A percentile compares a stretch with the other conserved stretches of the same genome.
Conservation (phyloP, 2,113 vertebrate genomes). For the Microcebus murinus region DNA sequence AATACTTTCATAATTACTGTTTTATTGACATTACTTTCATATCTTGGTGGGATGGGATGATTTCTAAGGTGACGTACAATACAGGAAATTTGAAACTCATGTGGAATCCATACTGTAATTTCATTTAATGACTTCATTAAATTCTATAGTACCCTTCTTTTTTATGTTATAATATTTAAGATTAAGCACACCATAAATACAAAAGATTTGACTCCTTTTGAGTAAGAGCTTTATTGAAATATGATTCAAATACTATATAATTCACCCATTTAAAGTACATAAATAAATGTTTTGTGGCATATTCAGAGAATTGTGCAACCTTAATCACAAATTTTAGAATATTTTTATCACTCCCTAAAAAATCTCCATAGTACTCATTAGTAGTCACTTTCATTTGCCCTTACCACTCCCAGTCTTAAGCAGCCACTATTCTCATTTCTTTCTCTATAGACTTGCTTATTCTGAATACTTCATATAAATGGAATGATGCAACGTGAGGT, state of each 20-base stretch:
- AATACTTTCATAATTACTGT: conserved; percentile 51
- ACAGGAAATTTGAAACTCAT: conserved; percentile 26
- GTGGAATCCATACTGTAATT: conserved; percentile 62
- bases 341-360: neutral
- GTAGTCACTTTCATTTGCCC: neutral
- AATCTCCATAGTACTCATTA: neutral
- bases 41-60: neutral
- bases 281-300: neutral
- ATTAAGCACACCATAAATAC: conserved; percentile 56
- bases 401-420: fast-evolving
- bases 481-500: neutral
- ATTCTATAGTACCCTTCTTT: conserved; percentile 62
- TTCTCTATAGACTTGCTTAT: neutral
- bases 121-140: conserved; percentile 52
- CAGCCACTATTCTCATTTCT: neutral
- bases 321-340: neutral
- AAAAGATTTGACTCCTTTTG: conserved; percentile 12
- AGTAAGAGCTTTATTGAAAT: neutral
- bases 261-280: neutral
- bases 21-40: conserved; percentile 59
- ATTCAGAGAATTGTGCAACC: neutral
- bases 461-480: neutral
- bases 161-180: conserved; percentile 73
- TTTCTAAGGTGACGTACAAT: conserved; percentile 64
- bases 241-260: neutral